phyloP scores from a whole-genome alignment of 2,888 invertebrate species.

The Mellilla xanthometata region DNA sequence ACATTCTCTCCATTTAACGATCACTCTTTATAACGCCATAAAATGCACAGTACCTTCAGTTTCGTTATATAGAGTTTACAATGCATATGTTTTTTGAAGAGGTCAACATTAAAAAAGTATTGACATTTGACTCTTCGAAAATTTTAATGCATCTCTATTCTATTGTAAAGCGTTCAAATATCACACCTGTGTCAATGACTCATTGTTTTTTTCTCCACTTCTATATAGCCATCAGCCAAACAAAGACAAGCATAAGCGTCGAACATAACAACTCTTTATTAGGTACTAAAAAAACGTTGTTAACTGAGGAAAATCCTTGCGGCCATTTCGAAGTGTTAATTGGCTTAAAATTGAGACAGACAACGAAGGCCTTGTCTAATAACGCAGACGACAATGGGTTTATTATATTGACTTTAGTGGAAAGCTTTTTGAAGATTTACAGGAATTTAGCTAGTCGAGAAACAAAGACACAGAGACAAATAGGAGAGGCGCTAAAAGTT shows the following conservation, averaged over 20 bases:
- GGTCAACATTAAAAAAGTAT: too few species aligned
- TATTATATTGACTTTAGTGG: constrained; percentile 16
- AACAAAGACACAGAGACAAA: not conserved
- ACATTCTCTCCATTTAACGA: too few species aligned
- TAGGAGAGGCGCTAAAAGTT: too few species aligned
- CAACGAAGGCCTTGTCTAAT: constrained; percentile 13
- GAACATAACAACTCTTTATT: constrained; percentile 18
- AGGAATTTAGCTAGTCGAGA: too few species aligned
- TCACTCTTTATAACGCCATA: too few species aligned
- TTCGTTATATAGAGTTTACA: too few species aligned
- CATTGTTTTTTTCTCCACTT: not conserved
- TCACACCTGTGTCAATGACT: too few species aligned
- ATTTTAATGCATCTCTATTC: too few species aligned
- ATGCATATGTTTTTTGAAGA: too few species aligned
- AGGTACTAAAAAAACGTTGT: constrained; percentile 19
- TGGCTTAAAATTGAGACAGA: constrained; percentile 17
- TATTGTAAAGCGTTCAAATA: too few species aligned
- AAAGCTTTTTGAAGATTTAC: constrained; percentile 2
- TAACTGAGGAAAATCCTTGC: constrained; percentile 12
- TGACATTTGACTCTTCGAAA: too few species aligned
- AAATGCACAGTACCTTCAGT: too few species aligned
- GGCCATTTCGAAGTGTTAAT: constrained; percentile 14
- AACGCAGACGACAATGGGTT: constrained; percentile 4
- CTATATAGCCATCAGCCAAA: constrained; percentile 8
- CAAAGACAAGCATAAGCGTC: constrained; percentile 10